Evolutionary conservation across 1,140 invertebrate genomes (phyloP).

Genomic region (Sesamia nonagrioides): DNA sequence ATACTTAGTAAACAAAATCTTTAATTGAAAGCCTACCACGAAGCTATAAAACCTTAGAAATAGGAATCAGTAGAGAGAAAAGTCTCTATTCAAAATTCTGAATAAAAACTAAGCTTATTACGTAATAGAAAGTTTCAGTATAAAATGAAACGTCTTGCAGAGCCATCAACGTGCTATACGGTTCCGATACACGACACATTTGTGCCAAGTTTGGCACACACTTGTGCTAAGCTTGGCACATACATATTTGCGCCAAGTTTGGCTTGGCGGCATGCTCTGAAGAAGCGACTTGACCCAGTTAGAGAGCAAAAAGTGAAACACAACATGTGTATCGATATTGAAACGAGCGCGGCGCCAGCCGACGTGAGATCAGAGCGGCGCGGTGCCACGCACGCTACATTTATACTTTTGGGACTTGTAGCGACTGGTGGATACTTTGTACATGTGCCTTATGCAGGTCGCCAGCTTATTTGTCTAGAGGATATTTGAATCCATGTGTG

Average conservation of each 20-base stretch:
- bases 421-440: too few relatives aligned
- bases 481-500: too few relatives aligned
- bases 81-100: background rate
- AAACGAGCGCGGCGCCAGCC: background rate
- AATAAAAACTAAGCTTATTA: background rate
- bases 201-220: background rate
- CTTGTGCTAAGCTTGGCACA: background rate
- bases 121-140: background rate
- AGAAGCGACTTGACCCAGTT: constrained; percentile 19
- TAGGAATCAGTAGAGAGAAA: background rate
- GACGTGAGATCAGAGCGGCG: background rate
- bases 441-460: too few relatives aligned
- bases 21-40: background rate
- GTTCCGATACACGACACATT: background rate
- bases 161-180: background rate
- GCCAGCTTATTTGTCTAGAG: too few relatives aligned
- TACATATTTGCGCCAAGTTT: background rate
- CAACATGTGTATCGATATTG: background rate
- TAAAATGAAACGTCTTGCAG: background rate
- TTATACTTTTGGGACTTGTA: too few relatives aligned
- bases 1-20: background rate
- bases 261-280: background rate
- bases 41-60: too few relatives aligned
- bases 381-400: background rate
- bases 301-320: background rate